Percentiles rank a stretch among this genome's conserved stretches.
These are phyloP conservation scores for Scytalopus superciliaris DNA, from an alignment of 2,113 vertebrate genomes.

Conservation along the genomic window DNA sequence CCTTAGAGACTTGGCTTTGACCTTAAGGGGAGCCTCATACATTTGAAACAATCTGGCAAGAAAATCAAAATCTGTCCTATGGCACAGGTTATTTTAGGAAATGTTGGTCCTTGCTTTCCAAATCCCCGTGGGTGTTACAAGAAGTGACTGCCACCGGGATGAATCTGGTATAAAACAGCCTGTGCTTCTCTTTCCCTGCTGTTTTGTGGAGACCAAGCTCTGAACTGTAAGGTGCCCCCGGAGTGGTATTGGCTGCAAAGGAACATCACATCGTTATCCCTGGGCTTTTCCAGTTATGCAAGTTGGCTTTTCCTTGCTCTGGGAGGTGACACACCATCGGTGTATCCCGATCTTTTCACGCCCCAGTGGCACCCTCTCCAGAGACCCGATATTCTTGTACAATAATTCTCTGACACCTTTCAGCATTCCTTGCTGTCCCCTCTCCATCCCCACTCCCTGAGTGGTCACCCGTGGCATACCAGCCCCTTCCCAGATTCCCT, in stretches of 20 bases:
- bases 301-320: neutral
- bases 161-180: neutral
- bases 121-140: neutral
- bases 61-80: neutral
- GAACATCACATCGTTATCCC: fast-evolving
- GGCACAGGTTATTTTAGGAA: neutral
- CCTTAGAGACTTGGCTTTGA: neutral
- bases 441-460: neutral
- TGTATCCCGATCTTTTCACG: neutral
- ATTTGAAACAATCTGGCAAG: neutral
- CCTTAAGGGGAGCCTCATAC: neutral
- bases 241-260: neutral
- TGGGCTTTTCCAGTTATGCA: neutral
- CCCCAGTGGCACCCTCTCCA: neutral
- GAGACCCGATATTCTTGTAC: neutral
- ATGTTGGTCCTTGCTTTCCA: neutral
- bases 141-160: neutral
- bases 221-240: fast-evolving
- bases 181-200: neutral
- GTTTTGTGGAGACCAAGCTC: fast-evolving
- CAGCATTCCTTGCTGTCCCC: neutral
- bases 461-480: fast-evolving
- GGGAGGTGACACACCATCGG: fast-evolving
- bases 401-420: neutral
- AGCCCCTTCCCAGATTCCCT: neutral